phyloP scores from a whole-genome alignment of 1,140 invertebrate species.

The Pissodes strobi region DNA sequence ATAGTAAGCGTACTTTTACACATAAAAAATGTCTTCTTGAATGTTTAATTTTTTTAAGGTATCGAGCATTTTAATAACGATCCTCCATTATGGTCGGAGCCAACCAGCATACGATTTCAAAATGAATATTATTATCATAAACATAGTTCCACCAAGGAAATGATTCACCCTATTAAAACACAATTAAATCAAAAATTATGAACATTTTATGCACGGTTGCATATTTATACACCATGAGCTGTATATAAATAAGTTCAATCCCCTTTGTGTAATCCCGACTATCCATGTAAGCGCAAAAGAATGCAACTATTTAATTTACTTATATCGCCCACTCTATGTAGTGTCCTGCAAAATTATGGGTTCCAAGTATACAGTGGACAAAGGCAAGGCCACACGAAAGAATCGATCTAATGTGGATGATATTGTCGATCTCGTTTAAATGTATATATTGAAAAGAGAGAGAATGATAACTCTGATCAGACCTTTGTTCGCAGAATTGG shows the following conservation, averaged over 20 bases:
- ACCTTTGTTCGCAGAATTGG: background rate
- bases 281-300: constrained; percentile 1
- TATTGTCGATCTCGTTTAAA: background rate
- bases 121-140: too few species aligned
- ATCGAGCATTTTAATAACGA: too few species aligned
- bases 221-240: too few species aligned
- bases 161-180: too few species aligned
- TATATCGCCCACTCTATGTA: background rate
- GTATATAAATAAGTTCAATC: constrained; percentile 1
- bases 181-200: too few species aligned
- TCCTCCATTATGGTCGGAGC: too few species aligned
- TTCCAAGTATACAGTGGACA: constrained; percentile 2
- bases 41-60: too few species aligned
- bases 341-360: constrained; percentile 3
- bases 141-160: too few species aligned
- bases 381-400: background rate
- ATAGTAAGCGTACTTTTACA: too few species aligned
- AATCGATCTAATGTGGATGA: background rate
- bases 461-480: background rate
- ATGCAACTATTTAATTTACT: constrained; percentile 8
- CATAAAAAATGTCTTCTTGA: too few species aligned
- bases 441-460: background rate
- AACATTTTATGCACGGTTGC: too few species aligned
- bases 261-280: background rate
- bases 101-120: too few species aligned